phyloP scores from a whole-genome alignment of 2,888 invertebrate genomes.

The Oegoconia quadripuncta region DNA sequence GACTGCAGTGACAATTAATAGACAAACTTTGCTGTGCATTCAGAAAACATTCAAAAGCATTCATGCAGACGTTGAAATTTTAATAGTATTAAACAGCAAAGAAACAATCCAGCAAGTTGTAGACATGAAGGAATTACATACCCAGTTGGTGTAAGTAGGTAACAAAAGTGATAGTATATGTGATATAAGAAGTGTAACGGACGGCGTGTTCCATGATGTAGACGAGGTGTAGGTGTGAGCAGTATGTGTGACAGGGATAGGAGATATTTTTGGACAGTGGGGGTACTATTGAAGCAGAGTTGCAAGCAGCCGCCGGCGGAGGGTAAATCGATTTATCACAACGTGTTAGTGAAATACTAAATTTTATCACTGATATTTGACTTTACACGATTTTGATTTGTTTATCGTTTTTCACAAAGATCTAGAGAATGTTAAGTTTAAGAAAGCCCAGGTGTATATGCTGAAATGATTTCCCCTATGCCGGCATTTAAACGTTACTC shows the following conservation, averaged over 20 bases:
- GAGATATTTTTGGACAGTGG: slow-evolving; percentile 24
- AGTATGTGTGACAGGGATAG: slow-evolving; percentile 26
- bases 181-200: slow-evolving; percentile 10
- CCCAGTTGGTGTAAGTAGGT: neutral
- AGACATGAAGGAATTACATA: slow-evolving; percentile 25
- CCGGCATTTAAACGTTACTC: slow-evolving; percentile 34
- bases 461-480: slow-evolving; percentile 43
- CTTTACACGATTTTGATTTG: slow-evolving; percentile 24
- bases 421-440: no score
- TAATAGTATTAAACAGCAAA: slow-evolving; percentile 17
- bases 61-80: slow-evolving; percentile 18
- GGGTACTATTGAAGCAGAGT: slow-evolving; percentile 31
- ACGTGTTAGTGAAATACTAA: no score
- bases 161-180: slow-evolving; percentile 5
- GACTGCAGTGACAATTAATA: slow-evolving; percentile 11
- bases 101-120: slow-evolving; percentile 23
- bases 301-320: slow-evolving; percentile 37
- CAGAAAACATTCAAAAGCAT: slow-evolving; percentile 16
- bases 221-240: slow-evolving; percentile 32
- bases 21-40: slow-evolving; percentile 5
- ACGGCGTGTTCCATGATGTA: slow-evolving; percentile 28
- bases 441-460: no score
- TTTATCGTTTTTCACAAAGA: no score
- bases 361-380: no score
- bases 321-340: slow-evolving; percentile 39